Evolutionary conservation across 2,113 vertebrate species (phyloP).

Genomic region (Nipponia nippon): DNA sequence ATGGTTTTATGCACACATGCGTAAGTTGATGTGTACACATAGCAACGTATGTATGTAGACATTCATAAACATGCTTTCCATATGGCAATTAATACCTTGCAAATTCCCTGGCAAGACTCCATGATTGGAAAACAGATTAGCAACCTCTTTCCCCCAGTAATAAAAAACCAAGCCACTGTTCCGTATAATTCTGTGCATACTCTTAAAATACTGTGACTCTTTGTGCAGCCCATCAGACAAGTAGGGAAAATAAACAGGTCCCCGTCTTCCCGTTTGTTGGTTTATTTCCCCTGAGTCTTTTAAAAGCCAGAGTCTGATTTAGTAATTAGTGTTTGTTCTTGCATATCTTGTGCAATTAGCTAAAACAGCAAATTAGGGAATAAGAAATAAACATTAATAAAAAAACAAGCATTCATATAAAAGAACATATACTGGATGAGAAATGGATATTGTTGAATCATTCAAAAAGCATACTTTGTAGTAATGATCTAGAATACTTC

Average conservation of each 20-base stretch:
- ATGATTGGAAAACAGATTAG: neutral
- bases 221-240: neutral
- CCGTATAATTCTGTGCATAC: accelerated
- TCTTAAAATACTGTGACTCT: neutral
- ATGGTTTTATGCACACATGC: neutral
- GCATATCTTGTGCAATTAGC: constrained; percentile 42
- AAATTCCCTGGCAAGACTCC: neutral
- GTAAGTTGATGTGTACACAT: accelerated
- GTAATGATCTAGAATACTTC: neutral
- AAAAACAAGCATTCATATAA: neutral
- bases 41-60: neutral
- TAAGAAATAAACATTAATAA: constrained; percentile 10
- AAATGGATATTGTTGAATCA: constrained; percentile 2
- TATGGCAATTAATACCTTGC: neutral
- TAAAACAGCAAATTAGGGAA: constrained; percentile 36
- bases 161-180: neutral
- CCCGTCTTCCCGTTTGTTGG: neutral
- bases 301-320: constrained; percentile 11
- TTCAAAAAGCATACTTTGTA: neutral
- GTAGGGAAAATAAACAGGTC: constrained; percentile 1
- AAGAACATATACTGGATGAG: neutral
- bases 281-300: constrained; percentile 47
- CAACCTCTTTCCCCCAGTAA: neutral
- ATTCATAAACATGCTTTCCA: neutral
- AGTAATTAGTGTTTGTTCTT: constrained; percentile 35